Base-by-base conservation (phyloP, 2,888 invertebrate species). In the Synergus itoensis region DNA sequence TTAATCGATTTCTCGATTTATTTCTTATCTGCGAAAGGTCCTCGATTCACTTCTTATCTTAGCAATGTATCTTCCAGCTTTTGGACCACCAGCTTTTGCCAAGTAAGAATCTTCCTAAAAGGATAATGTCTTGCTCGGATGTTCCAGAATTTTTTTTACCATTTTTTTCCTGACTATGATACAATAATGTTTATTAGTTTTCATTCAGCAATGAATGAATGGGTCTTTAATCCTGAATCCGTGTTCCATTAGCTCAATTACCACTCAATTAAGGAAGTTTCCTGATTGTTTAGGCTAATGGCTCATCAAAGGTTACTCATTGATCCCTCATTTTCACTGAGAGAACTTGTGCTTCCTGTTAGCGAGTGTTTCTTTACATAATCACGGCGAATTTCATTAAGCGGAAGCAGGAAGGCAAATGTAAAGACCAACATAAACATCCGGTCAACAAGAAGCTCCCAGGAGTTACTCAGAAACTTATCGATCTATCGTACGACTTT, bases 1-100 rank as follows among this genome's bases (percentile, higher is more conserved):
- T 41, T 64, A 64, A 64, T 64, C 64, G 64, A 64, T n/a, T 64
- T 41, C 16, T 41, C 1, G 64, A 64, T 64, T 64, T 64, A 64
- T 64, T 64, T 64, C 64, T 64, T 16, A 18, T 64, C 41, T 64
- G 11, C n/a, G 16, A 65, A 16, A 65, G 41, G 64, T 65, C 18
- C 9, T 11, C 18, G 18, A 41, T 65, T 18, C 11, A 18, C 41
- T 41, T 60, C 4, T 40, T 64, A 64, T 64, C 64, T 41, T n/a
- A 64, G 41, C 40, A 64, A 36, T 41, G 40, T 16, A 64, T 64
- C 64, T 40, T 9, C 3, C 5, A 18, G 18, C 18, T 60, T 18
- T 9, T 9, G 18, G 36, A 60, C 11, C 21, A 60, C 21, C 21
- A 60, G 21, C 60, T 60, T 60, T 21, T 18, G 60, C 60, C 60